Evolutionary conservation across 2,888 invertebrate species (phyloP).

Genomic region (Heliconius hortense): DNA sequence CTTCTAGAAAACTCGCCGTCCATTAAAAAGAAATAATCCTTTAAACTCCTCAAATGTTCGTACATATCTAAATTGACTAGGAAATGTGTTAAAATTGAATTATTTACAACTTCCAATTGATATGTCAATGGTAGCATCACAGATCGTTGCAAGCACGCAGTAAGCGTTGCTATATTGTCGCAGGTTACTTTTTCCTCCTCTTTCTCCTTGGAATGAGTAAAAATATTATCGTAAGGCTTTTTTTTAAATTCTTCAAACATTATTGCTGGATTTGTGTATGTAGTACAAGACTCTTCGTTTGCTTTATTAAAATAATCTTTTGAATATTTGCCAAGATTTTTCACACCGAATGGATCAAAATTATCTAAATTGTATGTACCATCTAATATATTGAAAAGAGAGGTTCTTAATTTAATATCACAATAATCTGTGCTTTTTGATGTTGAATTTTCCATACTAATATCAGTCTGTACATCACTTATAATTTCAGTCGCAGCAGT

Average conservation of each 20-base stretch:
- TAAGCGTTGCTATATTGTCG: slow-evolving; percentile 75
- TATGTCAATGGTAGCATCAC: slow-evolving; percentile 85
- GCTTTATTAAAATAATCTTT: slow-evolving; percentile 63
- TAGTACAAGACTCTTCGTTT: slow-evolving; percentile 53
- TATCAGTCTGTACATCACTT: slow-evolving; percentile 48
- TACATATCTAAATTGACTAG: slow-evolving; percentile 85
- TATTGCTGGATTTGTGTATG: slow-evolving; percentile 67
- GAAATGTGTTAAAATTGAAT: slow-evolving; percentile 87
- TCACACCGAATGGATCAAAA: slow-evolving; percentile 75
- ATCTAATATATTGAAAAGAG: slow-evolving; percentile 74
- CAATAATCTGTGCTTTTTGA: slow-evolving; percentile 50
- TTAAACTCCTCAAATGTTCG: slow-evolving; percentile 87
- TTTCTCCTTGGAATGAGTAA: slow-evolving; percentile 55
- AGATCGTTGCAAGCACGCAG: slow-evolving; percentile 85
- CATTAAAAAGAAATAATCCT: slow-evolving; percentile 89
- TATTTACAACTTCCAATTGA: slow-evolving; percentile 86
- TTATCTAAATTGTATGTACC: slow-evolving; percentile 72
- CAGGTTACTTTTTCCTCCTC: slow-evolving; percentile 58
- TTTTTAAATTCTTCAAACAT: slow-evolving; percentile 73
- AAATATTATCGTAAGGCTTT: slow-evolving; percentile 70
- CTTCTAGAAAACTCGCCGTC: slow-evolving; percentile 90
- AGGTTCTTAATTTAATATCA: slow-evolving; percentile 48
- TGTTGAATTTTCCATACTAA: slow-evolving; percentile 56
- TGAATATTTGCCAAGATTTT: slow-evolving; percentile 54
- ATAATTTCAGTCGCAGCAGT: slow-evolving; percentile 53